Evolutionary conservation across 2,888 invertebrate genomes (phyloP).

Genomic region (Carcina quercana): DNA sequence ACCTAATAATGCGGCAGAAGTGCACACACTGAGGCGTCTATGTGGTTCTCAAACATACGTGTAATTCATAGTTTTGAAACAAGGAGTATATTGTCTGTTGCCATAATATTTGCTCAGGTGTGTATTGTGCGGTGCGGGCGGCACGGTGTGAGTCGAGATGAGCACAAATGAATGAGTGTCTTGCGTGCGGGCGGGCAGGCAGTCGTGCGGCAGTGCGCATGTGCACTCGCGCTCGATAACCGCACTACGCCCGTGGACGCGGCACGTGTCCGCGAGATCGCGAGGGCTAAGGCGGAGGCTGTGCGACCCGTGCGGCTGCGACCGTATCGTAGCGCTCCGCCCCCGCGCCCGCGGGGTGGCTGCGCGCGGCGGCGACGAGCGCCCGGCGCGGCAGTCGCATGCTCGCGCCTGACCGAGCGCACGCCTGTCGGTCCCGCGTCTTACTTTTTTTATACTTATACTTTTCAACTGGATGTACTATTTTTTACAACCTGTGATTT

Average conservation of each 20-base stretch:
- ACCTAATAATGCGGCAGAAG: no score
- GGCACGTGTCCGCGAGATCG: constrained; percentile 53
- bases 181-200: no score
- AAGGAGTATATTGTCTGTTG: constrained; percentile 46
- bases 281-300: constrained; percentile 48
- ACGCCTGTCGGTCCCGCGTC: constrained; percentile 37
- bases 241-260: constrained; percentile 53
- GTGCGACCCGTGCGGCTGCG: constrained; percentile 24
- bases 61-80: constrained; percentile 46
- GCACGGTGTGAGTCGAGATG: constrained; percentile 36
- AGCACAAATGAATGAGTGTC: constrained; percentile 58
- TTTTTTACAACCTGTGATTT: constrained; percentile 26
- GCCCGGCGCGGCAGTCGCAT: constrained; percentile 49
- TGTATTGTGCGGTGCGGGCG: constrained; percentile 37
- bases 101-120: constrained; percentile 71
- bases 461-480: constrained; percentile 30
- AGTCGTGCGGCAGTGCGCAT: constrained; percentile 53
- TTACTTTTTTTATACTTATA: constrained; percentile 29
- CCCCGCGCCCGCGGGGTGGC: constrained; percentile 8
- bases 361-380: constrained; percentile 25
- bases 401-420: constrained; percentile 49
- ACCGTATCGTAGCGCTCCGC: constrained; percentile 12
- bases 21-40: no score
- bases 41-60: no score
- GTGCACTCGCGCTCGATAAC: constrained; percentile 66